Conservation (phyloP, 2,113 vertebrate species). For the Anarhynchus alexandrinus region DNA sequence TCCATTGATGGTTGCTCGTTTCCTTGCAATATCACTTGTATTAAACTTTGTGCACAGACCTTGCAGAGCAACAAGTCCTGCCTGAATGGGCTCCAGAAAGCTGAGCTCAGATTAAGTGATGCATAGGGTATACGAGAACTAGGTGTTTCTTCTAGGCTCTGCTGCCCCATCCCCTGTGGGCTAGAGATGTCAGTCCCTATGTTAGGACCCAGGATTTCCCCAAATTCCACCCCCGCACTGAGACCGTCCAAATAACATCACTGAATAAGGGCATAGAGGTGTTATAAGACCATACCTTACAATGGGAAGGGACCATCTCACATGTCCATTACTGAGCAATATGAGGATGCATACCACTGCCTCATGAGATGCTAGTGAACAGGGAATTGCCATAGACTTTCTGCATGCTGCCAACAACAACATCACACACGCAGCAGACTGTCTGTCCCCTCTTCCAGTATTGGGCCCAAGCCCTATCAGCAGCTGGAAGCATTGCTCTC, state of each 20-base stretch:
- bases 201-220: neutral
- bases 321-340: accelerated
- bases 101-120: neutral
- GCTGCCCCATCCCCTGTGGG: accelerated
- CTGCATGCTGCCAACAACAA: neutral
- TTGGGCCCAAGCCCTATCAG: neutral
- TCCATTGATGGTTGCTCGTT: neutral
- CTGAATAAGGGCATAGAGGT: neutral
- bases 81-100: neutral
- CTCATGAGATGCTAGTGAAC: neutral
- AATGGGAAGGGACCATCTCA: no score
- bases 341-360: no score
- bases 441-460: neutral
- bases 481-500: neutral
- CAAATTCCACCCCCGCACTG: no score
- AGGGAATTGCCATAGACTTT: neutral
- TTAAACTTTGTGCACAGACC: neutral
- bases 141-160: neutral
- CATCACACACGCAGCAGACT: no score
- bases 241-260: neutral
- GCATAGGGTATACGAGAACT: neutral
- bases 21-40: neutral
- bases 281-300: neutral
- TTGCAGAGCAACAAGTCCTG: neutral
- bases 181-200: neutral